A percentile compares a stretch with the other conserved stretches of the same genome.
These are phyloP conservation scores for Polyommatus icarus DNA, from an alignment of 2,888 invertebrate genomes.

Conservation along the genomic window DNA sequence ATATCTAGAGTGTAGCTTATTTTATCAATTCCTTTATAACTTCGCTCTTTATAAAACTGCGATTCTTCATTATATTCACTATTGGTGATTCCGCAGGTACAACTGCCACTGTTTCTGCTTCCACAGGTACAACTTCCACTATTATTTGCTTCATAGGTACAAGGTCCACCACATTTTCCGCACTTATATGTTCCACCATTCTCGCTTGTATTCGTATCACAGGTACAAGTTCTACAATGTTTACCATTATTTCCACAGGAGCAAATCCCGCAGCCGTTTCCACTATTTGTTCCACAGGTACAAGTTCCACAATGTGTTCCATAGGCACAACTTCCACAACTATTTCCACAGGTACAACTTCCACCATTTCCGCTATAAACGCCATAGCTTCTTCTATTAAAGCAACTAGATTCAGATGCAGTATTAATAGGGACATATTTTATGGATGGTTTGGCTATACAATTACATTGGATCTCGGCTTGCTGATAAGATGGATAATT, in stretches of 20 bases:
- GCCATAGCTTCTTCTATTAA: slow-evolving; percentile 16
- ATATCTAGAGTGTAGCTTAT: slow-evolving; percentile 13
- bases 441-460: slow-evolving; percentile 39
- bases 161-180: neutral
- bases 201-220: neutral
- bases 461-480: slow-evolving; percentile 39
- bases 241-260: neutral
- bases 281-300: neutral
- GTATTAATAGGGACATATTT: slow-evolving; percentile 45
- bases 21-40: slow-evolving; percentile 31
- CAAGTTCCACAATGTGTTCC: slow-evolving; percentile 1
- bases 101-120: neutral
- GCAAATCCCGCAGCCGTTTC: neutral
- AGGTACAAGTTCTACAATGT: neutral
- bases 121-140: slow-evolving; percentile 14
- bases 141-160: neutral
- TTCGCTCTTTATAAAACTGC: neutral
- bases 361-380: neutral
- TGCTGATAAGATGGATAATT: slow-evolving; percentile 29
- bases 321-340: neutral
- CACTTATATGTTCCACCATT: neutral
- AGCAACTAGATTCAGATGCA: slow-evolving; percentile 41
- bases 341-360: neutral
- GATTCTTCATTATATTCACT: neutral
- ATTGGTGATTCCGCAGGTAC: neutral